phyloP scores from a whole-genome alignment of 1,140 invertebrate species.

The Drosophila bifasciata region DNA sequence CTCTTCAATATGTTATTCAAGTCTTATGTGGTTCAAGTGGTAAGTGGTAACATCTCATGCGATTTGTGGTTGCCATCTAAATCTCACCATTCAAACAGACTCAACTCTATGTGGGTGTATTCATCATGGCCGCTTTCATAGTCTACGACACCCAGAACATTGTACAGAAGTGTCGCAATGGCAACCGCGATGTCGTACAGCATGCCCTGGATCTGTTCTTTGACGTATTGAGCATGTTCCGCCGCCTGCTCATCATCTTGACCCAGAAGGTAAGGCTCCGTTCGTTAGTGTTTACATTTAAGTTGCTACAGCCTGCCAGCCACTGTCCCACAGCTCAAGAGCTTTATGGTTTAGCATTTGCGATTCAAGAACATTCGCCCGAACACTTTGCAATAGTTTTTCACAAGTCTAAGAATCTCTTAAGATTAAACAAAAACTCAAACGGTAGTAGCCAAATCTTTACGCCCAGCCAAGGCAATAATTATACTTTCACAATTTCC shows the following conservation, averaged over 20 bases:
- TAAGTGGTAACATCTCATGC: conserved; percentile 84
- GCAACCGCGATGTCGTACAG: conserved; percentile 96
- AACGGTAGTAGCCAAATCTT: conserved; percentile 42
- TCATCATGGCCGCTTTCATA: conserved; percentile 96
- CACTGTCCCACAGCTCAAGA: conserved; percentile 66
- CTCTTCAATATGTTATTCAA: conserved; percentile 94
- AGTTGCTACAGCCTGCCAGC: conserved; percentile 9
- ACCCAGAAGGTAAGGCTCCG: conserved; percentile 91
- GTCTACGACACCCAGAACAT: conserved; percentile 98
- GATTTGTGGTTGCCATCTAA: background rate
- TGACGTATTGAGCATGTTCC: conserved; percentile 96
- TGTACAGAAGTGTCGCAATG: conserved; percentile 94
- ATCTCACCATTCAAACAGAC: conserved; percentile 84
- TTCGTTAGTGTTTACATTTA: background rate
- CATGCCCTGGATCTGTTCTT: conserved; percentile 96
- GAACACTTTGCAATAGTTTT: conserved; percentile 56
- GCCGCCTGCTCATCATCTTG: conserved; percentile 93
- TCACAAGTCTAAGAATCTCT: conserved; percentile 13
- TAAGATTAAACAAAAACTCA: conserved; percentile 17
- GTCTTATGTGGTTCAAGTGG: conserved; percentile 92
- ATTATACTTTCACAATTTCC: conserved; percentile 75
- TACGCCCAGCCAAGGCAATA: conserved; percentile 55
- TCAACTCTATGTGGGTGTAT: conserved; percentile 94
- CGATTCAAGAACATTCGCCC: conserved; percentile 24
- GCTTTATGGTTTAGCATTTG: conserved; percentile 69